Evolutionary conservation across 1,140 invertebrate genomes (phyloP).

Genomic region (Lordiphosa stackelbergi): DNA sequence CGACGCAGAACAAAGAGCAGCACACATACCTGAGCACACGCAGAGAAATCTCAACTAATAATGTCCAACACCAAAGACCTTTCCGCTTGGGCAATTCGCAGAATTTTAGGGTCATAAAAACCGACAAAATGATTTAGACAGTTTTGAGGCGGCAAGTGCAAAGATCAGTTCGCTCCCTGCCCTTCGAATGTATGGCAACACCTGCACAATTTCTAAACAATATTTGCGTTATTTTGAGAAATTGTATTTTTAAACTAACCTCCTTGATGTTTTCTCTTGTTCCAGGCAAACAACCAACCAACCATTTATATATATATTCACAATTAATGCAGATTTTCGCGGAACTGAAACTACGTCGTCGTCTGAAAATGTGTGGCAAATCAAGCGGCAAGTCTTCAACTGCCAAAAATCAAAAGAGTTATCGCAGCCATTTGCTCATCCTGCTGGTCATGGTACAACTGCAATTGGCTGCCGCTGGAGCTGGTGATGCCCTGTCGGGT

Average conservation of each 20-base stretch:
- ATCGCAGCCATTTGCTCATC: constrained; percentile 13
- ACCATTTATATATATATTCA: constrained; percentile 18
- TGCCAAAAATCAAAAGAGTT: constrained; percentile 20
- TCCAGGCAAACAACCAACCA: constrained; percentile 38
- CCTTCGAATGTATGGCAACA: constrained; percentile 19
- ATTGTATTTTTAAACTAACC: constrained; percentile 67
- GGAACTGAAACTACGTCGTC: constrained; percentile 49
- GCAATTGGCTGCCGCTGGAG: constrained; percentile 21
- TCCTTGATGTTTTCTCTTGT: constrained; percentile 50
- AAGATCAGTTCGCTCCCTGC: constrained; percentile 1
- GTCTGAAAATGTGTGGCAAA: constrained; percentile 69
- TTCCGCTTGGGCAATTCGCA: constrained; percentile 4
- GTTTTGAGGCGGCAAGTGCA: constrained; percentile 10
- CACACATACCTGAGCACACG: constrained; percentile 55
- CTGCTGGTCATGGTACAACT: constrained; percentile 43
- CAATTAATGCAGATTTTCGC: constrained; percentile 61
- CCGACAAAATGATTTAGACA: constrained; percentile 2
- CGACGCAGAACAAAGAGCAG: constrained; percentile 68
- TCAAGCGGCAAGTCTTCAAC: constrained; percentile 53
- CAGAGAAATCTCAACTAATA: constrained; percentile 3
- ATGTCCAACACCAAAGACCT: not conserved
- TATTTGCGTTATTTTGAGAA: constrained; percentile 37
- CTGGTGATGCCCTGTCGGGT: constrained; percentile 46
- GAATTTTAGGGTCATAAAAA: constrained; percentile 8
- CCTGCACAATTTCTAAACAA: constrained; percentile 55